Percentiles rank a stretch among this genome's conserved stretches.
Evolutionary conservation across 1,140 invertebrate genomes (phyloP).

Genomic region (Drosophila watanabei): DNA sequence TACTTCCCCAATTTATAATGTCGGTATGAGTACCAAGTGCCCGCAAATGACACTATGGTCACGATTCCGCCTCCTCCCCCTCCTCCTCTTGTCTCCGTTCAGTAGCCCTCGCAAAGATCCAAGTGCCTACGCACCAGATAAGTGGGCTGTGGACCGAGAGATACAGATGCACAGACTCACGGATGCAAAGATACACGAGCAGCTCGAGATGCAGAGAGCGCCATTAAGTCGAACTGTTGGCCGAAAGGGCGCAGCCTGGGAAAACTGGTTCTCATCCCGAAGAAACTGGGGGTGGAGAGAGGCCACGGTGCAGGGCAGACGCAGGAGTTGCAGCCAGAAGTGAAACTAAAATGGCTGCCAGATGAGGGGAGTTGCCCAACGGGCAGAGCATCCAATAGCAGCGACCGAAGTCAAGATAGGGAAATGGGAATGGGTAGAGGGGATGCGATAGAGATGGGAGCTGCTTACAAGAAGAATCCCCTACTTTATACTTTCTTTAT

Average conservation of each 20-base stretch:
- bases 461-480: background rate
- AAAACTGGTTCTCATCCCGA: slow-evolving; percentile 58
- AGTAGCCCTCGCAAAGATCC: background rate
- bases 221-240: slow-evolving; percentile 56
- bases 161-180: slow-evolving; percentile 57
- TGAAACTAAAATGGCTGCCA: slow-evolving; percentile 68
- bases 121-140: slow-evolving; percentile 55
- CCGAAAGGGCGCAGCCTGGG: slow-evolving; percentile 60
- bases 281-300: background rate
- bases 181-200: slow-evolving; percentile 46
- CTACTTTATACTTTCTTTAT: background rate
- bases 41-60: slow-evolving; percentile 38
- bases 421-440: background rate
- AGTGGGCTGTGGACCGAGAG: slow-evolving; percentile 49
- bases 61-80: slow-evolving; percentile 1
- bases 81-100: background rate
- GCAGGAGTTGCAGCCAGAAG: slow-evolving; percentile 51
- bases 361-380: slow-evolving; percentile 45
- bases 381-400: slow-evolving; percentile 51
- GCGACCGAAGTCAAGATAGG: slow-evolving; percentile 19
- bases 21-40: slow-evolving; percentile 16
- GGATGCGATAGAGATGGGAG: background rate
- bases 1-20: slow-evolving; percentile 14
- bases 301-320: slow-evolving; percentile 8
- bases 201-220: slow-evolving; percentile 57